These are phyloP conservation scores for Sceloporus undulatus DNA, from an alignment of 2,113 vertebrate species.

Conservation along the genomic window DNA sequence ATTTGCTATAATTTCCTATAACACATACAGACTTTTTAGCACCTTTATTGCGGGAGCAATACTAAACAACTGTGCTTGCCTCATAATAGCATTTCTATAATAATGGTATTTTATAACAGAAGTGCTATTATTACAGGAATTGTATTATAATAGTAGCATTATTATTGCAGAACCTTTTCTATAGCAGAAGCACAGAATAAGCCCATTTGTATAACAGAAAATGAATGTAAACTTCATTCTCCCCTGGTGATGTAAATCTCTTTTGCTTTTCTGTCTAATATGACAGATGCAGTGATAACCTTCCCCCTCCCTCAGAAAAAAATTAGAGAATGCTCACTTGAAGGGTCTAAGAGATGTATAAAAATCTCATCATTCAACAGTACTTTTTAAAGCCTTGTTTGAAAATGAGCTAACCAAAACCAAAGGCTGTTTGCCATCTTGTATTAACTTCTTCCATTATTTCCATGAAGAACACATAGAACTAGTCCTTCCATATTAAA, in stretches of 20 bases:
- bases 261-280: slow-evolving; percentile 67
- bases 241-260: slow-evolving; percentile 68
- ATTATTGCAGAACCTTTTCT: slow-evolving; percentile 79
- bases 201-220: slow-evolving; percentile 78
- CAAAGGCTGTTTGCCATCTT: neutral
- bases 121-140: slow-evolving; percentile 86
- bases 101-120: slow-evolving; percentile 88
- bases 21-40: slow-evolving; percentile 79
- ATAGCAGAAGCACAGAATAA: slow-evolving; percentile 80
- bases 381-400: slow-evolving; percentile 57
- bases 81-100: slow-evolving; percentile 86
- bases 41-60: slow-evolving; percentile 83
- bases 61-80: slow-evolving; percentile 84
- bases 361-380: slow-evolving; percentile 51
- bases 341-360: slow-evolving; percentile 35
- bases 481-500: no score
- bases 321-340: slow-evolving; percentile 40
- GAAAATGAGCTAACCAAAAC: slow-evolving; percentile 46
- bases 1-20: slow-evolving; percentile 84
- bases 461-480: no score
- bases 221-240: slow-evolving; percentile 80
- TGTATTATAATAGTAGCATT: slow-evolving; percentile 84
- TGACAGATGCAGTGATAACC: slow-evolving; percentile 59
- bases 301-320: neutral
- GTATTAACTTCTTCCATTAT: neutral